Evolutionary conservation across 1,140 invertebrate genomes (phyloP).

Genomic region (Archegozetes longisetosus): DNA sequence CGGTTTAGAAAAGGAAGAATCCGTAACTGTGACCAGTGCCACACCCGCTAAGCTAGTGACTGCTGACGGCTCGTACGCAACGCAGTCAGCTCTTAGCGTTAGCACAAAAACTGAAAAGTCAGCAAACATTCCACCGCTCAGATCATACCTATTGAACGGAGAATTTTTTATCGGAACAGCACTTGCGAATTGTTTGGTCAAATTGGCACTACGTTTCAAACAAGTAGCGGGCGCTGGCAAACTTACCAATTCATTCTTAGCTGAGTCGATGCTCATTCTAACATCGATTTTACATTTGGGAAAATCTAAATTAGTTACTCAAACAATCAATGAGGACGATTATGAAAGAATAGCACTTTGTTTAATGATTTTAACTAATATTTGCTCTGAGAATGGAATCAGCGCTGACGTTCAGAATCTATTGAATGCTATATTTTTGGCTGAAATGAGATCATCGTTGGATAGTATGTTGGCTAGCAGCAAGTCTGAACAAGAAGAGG

Average conservation of each 20-base stretch:
- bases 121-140: slow-evolving; percentile 49
- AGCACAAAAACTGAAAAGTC: slow-evolving; percentile 28
- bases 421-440: slow-evolving; percentile 10
- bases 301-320: slow-evolving; percentile 42
- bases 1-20: slow-evolving; percentile 37
- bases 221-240: slow-evolving; percentile 21
- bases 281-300: slow-evolving; percentile 69
- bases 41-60: slow-evolving; percentile 51
- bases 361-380: slow-evolving; percentile 29
- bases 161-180: slow-evolving; percentile 93
- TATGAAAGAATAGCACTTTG: slow-evolving; percentile 75
- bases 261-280: slow-evolving; percentile 75
- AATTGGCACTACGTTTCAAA: slow-evolving; percentile 63
- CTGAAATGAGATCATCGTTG: slow-evolving; percentile 14
- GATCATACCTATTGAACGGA: slow-evolving; percentile 77
- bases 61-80: slow-evolving; percentile 95
- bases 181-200: slow-evolving; percentile 73
- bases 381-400: slow-evolving; percentile 1
- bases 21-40: slow-evolving; percentile 22
- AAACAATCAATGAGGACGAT: slow-evolving; percentile 85
- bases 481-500: slow-evolving; percentile 7
- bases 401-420: background rate
- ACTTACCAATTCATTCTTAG: slow-evolving; percentile 41
- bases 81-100: slow-evolving; percentile 87
- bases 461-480: slow-evolving; percentile 14